Percentiles rank a stretch among this genome's conserved stretches.
phyloP scores from a whole-genome alignment of 1,140 invertebrate genomes.

The Macrobrachium nipponense region DNA sequence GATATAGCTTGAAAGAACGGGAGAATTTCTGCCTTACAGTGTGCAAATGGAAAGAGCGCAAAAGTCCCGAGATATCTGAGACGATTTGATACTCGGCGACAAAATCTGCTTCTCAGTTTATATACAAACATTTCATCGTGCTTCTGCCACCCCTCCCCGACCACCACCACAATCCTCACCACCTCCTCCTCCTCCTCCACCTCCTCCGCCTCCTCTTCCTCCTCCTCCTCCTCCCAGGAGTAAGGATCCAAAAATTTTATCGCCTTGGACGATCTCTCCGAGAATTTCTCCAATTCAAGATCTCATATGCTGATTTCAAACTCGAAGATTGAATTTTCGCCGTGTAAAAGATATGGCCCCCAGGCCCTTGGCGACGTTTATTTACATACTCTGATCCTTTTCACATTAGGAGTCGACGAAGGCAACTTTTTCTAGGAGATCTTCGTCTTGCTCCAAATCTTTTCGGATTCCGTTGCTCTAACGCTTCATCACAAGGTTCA shows the following conservation, averaged over 20 bases:
- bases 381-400: conserved; percentile 49
- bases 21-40: too few relatives aligned
- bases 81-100: conserved; percentile 5
- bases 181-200: background rate
- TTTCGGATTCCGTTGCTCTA: conserved; percentile 11
- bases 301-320: conserved; percentile 54
- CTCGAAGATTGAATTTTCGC: conserved; percentile 55
- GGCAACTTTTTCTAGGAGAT: conserved; percentile 31
- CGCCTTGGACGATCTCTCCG: conserved; percentile 30
- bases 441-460: conserved; percentile 33
- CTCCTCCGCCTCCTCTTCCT: background rate
- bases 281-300: conserved; percentile 57
- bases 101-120: conserved; percentile 4
- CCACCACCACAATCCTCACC: background rate
- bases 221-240: background rate
- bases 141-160: too few relatives aligned
- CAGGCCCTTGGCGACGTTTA: conserved; percentile 40
- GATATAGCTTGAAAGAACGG: too few relatives aligned
- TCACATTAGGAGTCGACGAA: conserved; percentile 35
- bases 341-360: conserved; percentile 52
- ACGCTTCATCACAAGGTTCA: background rate
- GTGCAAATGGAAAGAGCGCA: too few relatives aligned
- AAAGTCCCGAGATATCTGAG: too few relatives aligned
- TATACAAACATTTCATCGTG: background rate
- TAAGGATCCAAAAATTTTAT: conserved; percentile 54